Evolutionary conservation across 2,888 invertebrate genomes (phyloP).

Genomic region (Hydroisotoma schaefferi): DNA sequence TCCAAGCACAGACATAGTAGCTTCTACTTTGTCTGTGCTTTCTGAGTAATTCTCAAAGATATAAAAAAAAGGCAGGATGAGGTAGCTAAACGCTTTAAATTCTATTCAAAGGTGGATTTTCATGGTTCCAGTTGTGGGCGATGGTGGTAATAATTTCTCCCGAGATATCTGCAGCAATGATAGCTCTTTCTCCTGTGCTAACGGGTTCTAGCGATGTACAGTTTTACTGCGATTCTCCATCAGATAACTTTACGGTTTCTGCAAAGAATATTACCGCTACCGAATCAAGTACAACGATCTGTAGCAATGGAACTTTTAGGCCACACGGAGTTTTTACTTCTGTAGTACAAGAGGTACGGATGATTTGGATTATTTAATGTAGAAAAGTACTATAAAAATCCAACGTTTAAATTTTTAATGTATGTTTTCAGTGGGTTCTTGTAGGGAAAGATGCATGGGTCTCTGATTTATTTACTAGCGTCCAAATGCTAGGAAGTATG

Average conservation of each 20-base stretch:
- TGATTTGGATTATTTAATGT: slow-evolving; percentile 9
- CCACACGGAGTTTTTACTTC: slow-evolving; percentile 26
- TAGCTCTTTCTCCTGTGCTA: slow-evolving; percentile 38
- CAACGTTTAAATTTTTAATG: not conserved
- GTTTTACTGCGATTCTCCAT: slow-evolving; percentile 9
- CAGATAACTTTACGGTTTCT: not conserved
- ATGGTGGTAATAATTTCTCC: slow-evolving; percentile 33
- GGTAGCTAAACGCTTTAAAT: too few relatives aligned
- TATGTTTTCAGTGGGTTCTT: slow-evolving; percentile 26
- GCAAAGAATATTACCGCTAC: slow-evolving; percentile 8
- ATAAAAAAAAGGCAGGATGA: too few relatives aligned
- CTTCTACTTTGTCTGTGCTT: too few relatives aligned
- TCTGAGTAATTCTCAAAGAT: too few relatives aligned
- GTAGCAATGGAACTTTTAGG: slow-evolving; percentile 19
- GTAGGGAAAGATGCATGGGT: slow-evolving; percentile 24
- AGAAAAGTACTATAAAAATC: not conserved
- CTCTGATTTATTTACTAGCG: slow-evolving; percentile 32
- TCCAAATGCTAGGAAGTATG: slow-evolving; percentile 37
- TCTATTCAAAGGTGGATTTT: slow-evolving; percentile 37
- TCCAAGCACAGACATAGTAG: too few relatives aligned
- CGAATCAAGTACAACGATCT: not conserved
- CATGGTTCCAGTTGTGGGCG: slow-evolving; percentile 39
- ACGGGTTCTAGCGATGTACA: slow-evolving; percentile 28
- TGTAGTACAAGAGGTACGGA: slow-evolving; percentile 35
- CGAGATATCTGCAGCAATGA: slow-evolving; percentile 41